Evolutionary conservation across 64 coral and sea anemone species (phyloP), one percentile per base, ranked within the genome.

Genomic region (Orbicella faveolata): DNA sequence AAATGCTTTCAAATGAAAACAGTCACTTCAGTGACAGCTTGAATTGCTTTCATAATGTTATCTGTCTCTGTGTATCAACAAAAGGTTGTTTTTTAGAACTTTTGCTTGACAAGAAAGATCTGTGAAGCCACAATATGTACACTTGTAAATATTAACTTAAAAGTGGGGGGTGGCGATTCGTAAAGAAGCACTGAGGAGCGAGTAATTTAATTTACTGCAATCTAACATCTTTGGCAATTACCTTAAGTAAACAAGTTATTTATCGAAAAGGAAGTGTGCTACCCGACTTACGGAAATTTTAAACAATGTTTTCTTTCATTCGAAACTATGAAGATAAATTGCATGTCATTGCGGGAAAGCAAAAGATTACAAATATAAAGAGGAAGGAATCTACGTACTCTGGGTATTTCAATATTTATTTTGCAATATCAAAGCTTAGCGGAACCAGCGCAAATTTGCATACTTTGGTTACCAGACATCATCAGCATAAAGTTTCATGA

Each of bases 401-500:
- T 26, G 67, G n/a, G 25, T 70, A 70, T 33, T 70, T 70, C 67
- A 70, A 25, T 25, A 26, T 26, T 26, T 26, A 70, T 11, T 70
- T 70, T 26, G 21, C 21, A 70, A 70, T 70, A 70, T 70, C 67
- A 70, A 23, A 26, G 25, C 67, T 33, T 33, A 9, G 9, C 9
- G 25, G 67, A 70, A 21, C 14, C 77, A 57, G 16, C 23, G 39
- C 6, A 52, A 69, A 85, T 73, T 72, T 73, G 68, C 82, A 85
- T 85, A 85, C 8, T 85, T 85, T 85, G 35, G 65, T 73, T 26
- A 85, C 82, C 41, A 85, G 15, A 63, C 55, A 70, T 72, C 0
- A 51, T 65, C 33, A 25, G 39, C 37, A 72, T 7, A 72, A n/a
- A 52, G 4, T 69, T 25, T 59, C 13, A 59, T n/a, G 67, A 15